Percentiles rank a stretch among this genome's conserved stretches.
Evolutionary conservation across 2,113 vertebrate species (phyloP).

Genomic region (Arenaria interpres): DNA sequence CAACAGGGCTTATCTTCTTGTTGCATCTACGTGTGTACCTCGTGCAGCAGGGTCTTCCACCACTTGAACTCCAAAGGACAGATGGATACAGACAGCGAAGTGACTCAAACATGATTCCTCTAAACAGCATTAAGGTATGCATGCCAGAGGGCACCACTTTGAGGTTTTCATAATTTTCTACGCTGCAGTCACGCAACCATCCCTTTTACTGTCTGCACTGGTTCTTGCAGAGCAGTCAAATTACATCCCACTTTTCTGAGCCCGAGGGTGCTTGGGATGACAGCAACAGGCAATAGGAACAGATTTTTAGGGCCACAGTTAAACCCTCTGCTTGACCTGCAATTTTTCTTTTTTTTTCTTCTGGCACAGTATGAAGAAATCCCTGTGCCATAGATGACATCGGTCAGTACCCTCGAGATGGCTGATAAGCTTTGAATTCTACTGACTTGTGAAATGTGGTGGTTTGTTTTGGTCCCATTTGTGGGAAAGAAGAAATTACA

Average conservation of each 20-base stretch:
- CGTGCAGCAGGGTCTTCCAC: not conserved
- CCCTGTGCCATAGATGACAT: not conserved
- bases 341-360: not conserved
- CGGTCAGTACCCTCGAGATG: not conserved
- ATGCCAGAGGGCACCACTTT: not conserved
- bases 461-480: not conserved
- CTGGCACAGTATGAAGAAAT: not conserved
- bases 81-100: not conserved
- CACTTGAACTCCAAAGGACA: not conserved
- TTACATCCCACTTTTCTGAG: not conserved
- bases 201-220: not conserved
- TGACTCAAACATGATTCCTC: not conserved
- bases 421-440: not conserved
- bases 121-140: not conserved
- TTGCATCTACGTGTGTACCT: fast-evolving
- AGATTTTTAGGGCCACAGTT: not conserved
- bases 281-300: not conserved
- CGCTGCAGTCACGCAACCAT: fast-evolving
- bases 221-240: not conserved
- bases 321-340: not conserved
- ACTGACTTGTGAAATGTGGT: not conserved
- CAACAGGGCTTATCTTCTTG: not conserved
- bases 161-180: not conserved
- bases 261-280: not conserved
- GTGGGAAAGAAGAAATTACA: constrained; percentile 28